Evolutionary conservation across 1,140 invertebrate species (phyloP).

Genomic region (Thaumetopoea pityocampa): DNA sequence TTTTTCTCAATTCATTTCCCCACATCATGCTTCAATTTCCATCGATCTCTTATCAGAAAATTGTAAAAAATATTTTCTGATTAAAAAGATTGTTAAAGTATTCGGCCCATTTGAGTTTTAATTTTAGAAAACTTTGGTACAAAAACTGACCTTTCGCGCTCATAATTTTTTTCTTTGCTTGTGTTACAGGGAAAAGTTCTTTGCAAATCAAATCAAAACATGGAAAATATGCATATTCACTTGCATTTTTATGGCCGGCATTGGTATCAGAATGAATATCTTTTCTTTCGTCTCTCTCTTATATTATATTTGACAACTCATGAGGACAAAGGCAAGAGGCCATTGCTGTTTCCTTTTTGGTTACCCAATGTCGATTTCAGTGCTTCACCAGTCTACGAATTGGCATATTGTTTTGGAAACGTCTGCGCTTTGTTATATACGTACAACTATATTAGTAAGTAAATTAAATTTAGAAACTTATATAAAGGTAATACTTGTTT

Average conservation of each 20-base stretch:
- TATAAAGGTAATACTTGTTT: neutral
- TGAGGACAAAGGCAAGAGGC: conserved; percentile 23
- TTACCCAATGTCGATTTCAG: conserved; percentile 31
- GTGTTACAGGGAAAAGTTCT: conserved; percentile 37
- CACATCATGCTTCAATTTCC: no score
- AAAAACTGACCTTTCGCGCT: neutral
- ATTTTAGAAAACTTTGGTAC: neutral
- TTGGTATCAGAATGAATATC: conserved; percentile 23
- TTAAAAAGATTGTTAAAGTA: no score
- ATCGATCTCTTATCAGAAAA: no score
- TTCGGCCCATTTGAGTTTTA: neutral
- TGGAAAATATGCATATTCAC: conserved; percentile 36
- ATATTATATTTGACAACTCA: conserved; percentile 27
- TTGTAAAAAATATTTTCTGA: no score
- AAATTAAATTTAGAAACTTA: neutral
- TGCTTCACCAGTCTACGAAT: conserved; percentile 40
- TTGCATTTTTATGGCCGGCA: conserved; percentile 24
- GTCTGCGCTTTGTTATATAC: conserved; percentile 26
- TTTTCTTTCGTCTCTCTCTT: conserved; percentile 23
- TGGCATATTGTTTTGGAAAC: conserved; percentile 37
- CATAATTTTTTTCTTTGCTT: neutral
- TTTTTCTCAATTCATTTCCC: no score
- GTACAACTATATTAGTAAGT: conserved; percentile 51
- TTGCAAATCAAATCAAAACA: conserved; percentile 34
- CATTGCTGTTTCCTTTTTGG: conserved; percentile 50